Evolutionary conservation across 2,113 vertebrate species (phyloP).

Genomic region (Trogon surrucura): DNA sequence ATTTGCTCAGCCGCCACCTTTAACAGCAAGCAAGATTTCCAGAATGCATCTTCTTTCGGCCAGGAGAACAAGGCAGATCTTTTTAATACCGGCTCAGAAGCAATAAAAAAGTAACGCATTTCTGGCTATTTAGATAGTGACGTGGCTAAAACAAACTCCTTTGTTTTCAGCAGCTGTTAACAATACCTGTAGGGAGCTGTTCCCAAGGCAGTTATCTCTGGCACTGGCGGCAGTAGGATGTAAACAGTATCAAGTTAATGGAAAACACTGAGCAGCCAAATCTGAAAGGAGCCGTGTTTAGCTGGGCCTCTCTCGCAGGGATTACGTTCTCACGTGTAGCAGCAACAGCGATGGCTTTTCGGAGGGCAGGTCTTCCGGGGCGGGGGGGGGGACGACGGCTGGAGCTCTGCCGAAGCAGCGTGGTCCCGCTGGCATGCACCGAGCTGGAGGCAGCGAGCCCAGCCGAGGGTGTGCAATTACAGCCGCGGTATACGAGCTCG

Average conservation of each 20-base stretch:
- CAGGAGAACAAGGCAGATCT: background rate
- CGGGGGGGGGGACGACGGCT: background rate
- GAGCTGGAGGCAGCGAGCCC: background rate
- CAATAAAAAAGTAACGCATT: conserved; percentile 5
- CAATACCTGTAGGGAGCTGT: conserved; percentile 54
- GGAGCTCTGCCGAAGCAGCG: fast-evolving
- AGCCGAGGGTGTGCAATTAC: background rate
- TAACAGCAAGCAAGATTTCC: background rate
- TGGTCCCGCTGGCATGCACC: fast-evolving
- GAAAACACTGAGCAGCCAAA: conserved; percentile 38
- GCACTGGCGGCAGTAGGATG: background rate
- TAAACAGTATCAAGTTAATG: conserved; percentile 63
- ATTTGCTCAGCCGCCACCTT: background rate
- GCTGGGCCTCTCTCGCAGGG: background rate
- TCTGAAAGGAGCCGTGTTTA: background rate
- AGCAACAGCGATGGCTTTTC: background rate
- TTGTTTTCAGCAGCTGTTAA: conserved; percentile 65
- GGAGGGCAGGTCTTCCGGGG: background rate
- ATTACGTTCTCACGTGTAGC: background rate
- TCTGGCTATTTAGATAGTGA: conserved; percentile 53
- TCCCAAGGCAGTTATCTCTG: conserved; percentile 65
- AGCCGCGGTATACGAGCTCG: fast-evolving
- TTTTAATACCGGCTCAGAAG: background rate
- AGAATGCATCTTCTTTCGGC: conserved; percentile 2
- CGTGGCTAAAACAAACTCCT: conserved; percentile 49